Conservation (phyloP, 2,797 vertebrate species). For the Phoeniculus purpureus region DNA sequence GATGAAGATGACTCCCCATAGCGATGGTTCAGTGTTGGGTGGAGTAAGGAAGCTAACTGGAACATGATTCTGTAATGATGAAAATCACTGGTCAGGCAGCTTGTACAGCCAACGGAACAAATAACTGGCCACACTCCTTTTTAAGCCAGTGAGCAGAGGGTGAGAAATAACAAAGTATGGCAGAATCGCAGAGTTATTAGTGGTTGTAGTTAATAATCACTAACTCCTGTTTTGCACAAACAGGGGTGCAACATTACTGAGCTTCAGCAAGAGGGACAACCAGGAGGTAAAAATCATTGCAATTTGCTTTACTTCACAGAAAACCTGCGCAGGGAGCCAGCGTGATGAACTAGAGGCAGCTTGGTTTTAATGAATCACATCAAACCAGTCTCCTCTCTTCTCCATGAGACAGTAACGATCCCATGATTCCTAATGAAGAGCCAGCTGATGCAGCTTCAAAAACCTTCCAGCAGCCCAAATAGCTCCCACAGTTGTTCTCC, state of each 20-base stretch:
- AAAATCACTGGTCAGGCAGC: neutral
- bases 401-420: neutral
- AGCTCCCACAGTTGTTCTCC: neutral
- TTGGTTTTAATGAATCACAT: conserved; percentile 24
- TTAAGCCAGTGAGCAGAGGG: neutral
- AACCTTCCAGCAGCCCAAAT: neutral
- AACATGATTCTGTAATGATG: neutral
- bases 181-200: neutral
- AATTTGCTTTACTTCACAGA: neutral
- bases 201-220: neutral
- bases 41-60: neutral
- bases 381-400: neutral
- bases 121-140: accelerated
- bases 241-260: neutral
- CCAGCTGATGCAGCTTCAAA: neutral
- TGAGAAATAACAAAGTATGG: too few species aligned
- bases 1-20: neutral
- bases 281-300: neutral
- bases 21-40: accelerated
- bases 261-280: neutral
- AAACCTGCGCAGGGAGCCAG: neutral
- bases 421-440: neutral
- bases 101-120: too few species aligned
- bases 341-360: neutral
- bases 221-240: neutral